Base-by-base conservation (phyloP, 2,113 vertebrate species). In the cat (Felis catus) region DNA sequence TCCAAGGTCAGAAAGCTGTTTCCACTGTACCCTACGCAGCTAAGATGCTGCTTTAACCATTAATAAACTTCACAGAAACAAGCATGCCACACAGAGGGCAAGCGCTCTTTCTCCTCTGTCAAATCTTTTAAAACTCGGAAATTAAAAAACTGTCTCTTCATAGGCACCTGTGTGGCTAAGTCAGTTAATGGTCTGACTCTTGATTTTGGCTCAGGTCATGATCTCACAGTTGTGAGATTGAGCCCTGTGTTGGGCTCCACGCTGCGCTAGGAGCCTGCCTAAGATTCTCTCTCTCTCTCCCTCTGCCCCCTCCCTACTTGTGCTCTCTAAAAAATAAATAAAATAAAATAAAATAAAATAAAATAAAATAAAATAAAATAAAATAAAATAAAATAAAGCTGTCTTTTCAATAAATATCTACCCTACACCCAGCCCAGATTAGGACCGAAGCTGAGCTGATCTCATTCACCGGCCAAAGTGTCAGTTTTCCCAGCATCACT, bases 71-170 rank as follows among this genome's bases (percentile, higher is more conserved):
- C 48, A 74, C 4, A 1, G 16, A 82, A 83, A 61, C 48, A 80
- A 89, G 61, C 3, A 29, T 14, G 21, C 11, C 48, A n/a, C 53
- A 45, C 16, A 39, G 2, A 13, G 5, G 23, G 14, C 5, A 89
- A 80, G 58, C 15, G 70, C 1, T 45, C 19, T 21, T 53, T 23
- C 65, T 81, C 76, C 41, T 80, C 65, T 63, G 58, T 63, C 14
- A 23, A 84, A 85, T 65, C 89, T 95, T 93, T 76, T 70, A 88
- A 93, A 91, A 76, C 73, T 73, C 39, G 48, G 68, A 11, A 93
- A 85, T 89, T 82, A 70, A 85, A 96, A 84, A 86, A 29, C 4
- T 53, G 5, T 41, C 66, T n/a, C 11, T 74, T 23, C 58, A 9
- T 9, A 21, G 58, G 58, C 58, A 61, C 58, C 58, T 23, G 58